Base-by-base conservation (phyloP, 2,888 invertebrate genomes). In the Vannuccia rotundouncinata region DNA sequence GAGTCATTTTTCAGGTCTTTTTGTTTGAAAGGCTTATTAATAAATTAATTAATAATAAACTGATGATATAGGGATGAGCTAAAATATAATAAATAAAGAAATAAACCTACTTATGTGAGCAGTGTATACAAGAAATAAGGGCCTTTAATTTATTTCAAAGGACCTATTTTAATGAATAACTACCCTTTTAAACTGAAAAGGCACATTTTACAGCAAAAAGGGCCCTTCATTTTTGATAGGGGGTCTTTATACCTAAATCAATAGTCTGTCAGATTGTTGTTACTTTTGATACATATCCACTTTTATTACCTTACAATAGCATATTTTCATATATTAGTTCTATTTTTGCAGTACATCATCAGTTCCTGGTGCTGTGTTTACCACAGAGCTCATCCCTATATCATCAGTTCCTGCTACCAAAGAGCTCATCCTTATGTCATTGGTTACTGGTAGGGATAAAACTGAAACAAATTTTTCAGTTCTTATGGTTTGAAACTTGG, bases 101-200 rank as follows among this genome's bases (percentile, higher is more conserved):
- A 27, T 66, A 17, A 66, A 27, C 17, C 66, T 66, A 66, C 66
- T 66, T 66, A 66, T 66, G 66, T 66, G 66, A 66, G 66, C 66
- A 66, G 66, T 66, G 66, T 66, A 66, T 66, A 66, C 66, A 66
- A 66, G 22, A 66, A 66, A 66, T 66, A 66, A 27, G 66, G 13
- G 66, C 66, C 25, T 66, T 27, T 66, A 22, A 66, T 22, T 66
- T 66, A 66, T 22, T 66, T 66, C 66, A 66, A 66, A 66, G 66
- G 66, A 27, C 66, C 66, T 66, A 66, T 66, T 66, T 66, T 66
- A 66, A 66, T 66, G 66, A 66, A 66, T 66, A 66, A 66, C 66
- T 66, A 66, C 66, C 66, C 66, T 66, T 66, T 66, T 66, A 66
- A 66, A 66, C 66, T 66, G 66, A 66, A 66, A 66, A 66, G 22